Evolutionary conservation across 2,888 invertebrate species (phyloP).

Genomic region (Bombyx huttoni): DNA sequence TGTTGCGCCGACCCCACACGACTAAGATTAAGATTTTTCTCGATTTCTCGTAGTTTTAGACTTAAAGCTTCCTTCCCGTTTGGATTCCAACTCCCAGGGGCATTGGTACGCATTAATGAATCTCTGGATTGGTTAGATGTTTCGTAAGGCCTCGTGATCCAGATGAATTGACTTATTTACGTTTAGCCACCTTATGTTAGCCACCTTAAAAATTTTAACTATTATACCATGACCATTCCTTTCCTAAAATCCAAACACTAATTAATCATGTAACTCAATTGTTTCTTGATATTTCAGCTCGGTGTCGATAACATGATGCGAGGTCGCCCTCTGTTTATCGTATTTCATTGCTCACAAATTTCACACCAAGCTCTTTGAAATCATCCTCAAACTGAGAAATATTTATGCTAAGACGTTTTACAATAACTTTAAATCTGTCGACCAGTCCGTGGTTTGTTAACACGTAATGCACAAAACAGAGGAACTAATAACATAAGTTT

Average conservation of each 20-base stretch:
- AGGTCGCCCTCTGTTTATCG: conserved; percentile 46
- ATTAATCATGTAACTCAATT: neutral
- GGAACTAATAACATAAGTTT: conserved; percentile 13
- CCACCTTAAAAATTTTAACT: too few relatives aligned
- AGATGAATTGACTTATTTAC: too few relatives aligned
- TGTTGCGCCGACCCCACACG: too few relatives aligned
- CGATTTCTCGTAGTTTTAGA: too few relatives aligned
- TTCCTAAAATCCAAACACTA: neutral
- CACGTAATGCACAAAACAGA: conserved; percentile 45
- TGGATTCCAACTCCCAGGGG: too few relatives aligned
- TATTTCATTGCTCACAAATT: conserved; percentile 43
- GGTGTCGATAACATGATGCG: conserved; percentile 22
- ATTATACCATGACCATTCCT: too few relatives aligned
- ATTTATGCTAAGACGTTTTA: conserved; percentile 47
- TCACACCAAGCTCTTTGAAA: conserved; percentile 47
- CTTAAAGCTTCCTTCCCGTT: too few relatives aligned
- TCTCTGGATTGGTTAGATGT: too few relatives aligned
- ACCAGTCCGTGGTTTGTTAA: conserved; percentile 47
- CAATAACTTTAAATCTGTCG: conserved; percentile 54
- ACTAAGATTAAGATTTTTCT: too few relatives aligned
- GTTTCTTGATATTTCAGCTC: conserved; percentile 14
- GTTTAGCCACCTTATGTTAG: too few relatives aligned
- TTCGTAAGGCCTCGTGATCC: too few relatives aligned
- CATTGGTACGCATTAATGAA: too few relatives aligned
- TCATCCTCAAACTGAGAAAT: conserved; percentile 42